Conservation (phyloP, 1,140 invertebrate species). For the Stegodyphus mimosarum region DNA sequence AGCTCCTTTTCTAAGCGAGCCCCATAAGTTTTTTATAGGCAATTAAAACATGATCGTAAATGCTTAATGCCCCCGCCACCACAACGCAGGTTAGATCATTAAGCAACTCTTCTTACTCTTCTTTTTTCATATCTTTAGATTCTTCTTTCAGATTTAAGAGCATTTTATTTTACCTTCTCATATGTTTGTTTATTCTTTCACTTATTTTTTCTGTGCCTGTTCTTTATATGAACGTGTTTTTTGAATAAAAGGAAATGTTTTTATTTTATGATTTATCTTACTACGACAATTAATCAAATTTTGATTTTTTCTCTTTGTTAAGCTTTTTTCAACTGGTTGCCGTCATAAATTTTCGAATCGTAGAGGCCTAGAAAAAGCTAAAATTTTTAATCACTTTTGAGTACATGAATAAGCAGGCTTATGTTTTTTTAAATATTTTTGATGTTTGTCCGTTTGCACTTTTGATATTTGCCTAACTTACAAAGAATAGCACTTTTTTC, state of each 20-base stretch:
- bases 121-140: conserved; percentile 30
- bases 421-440: too few relatives aligned
- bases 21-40: conserved; percentile 55
- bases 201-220: conserved; percentile 5
- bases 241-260: conserved; percentile 22
- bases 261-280: conserved; percentile 41
- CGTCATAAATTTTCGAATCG: conserved; percentile 30
- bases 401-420: not conserved
- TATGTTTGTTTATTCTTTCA: conserved; percentile 54
- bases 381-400: conserved; percentile 44
- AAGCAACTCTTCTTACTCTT: conserved; percentile 22
- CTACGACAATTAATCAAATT: conserved; percentile 42
- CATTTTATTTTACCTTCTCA: conserved; percentile 50
- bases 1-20: conserved; percentile 33
- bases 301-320: conserved; percentile 2
- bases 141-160: not conserved
- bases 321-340: not conserved
- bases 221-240: conserved; percentile 22
- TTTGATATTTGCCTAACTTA: too few relatives aligned
- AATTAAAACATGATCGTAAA: conserved; percentile 59
- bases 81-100: conserved; percentile 55
- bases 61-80: conserved; percentile 48
- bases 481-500: too few relatives aligned
- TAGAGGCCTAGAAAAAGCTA: conserved; percentile 12
- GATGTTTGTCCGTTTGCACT: too few relatives aligned